Evolutionary conservation across 2,888 invertebrate genomes (phyloP), one percentile per base, ranked within the genome.

Genomic region (Fissipunctia ypsillon): DNA sequence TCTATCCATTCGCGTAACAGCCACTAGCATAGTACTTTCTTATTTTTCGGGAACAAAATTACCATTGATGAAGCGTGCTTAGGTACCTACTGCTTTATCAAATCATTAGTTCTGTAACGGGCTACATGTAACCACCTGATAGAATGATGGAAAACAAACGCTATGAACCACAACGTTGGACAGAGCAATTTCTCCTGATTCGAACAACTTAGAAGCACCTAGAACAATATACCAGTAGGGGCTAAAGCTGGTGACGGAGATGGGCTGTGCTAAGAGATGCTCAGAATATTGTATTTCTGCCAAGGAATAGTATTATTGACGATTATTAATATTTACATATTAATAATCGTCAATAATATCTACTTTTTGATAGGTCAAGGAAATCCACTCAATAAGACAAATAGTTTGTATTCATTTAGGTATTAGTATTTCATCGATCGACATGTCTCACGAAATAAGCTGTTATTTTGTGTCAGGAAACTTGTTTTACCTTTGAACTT

Each of bases 291-390:
- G 0, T 6, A 50, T 28, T 59, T 66, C 35, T 50, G 57, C 57
- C 7, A 28, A n/a, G n/a, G n/a, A n/a, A n/a, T n/a, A n/a, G n/a
- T n/a, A n/a, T n/a, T n/a, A n/a, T n/a, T n/a, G n/a, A n/a, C n/a
- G n/a, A n/a, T n/a, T n/a, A n/a, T n/a, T n/a, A 41, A 16, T n/a
- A 69, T 25, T 2, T 28, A 60, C 41, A 69, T 48, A 72, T 56
- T 45, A 63, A 43, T 45, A 76, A 14, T 45, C 57, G 12, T 28
- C 22, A 41, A 60, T 22, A 45, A 0, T 31, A 43, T 41, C 22
- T 22, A 28, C 28, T 54, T 64, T 43, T 38, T 41, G 43, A 78
- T 81, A 81, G 69, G 59, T 78, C 78, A 81, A 78, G 78, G 78
- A 56, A 9, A 81, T 41, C 77, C 12, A 19, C 43, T 31, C 25